Evolutionary conservation across 2,797 vertebrate genomes (phyloP), one percentile per base, ranked within the genome.

Genomic region (Lateolabrax maculatus): DNA sequence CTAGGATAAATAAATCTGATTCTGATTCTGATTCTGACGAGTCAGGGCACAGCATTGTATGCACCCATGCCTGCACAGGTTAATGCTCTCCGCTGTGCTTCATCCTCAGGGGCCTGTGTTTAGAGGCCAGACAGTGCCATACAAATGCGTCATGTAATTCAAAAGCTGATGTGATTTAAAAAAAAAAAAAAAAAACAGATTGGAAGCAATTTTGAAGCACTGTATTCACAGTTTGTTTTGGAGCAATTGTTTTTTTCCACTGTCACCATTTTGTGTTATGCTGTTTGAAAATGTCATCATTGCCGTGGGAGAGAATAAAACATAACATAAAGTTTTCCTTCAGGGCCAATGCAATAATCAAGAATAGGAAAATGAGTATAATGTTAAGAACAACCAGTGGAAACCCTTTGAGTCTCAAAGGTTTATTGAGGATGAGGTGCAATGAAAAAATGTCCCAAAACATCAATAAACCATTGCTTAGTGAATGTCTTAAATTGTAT

Each of bases 221-320:
- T 75, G 80, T 81, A 87, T 89, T 90, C 85, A 87, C 27, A 58
- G 49, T 67, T 90, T 84, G 64, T 71, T 88, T 88, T 70, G 62
- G 25, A 77, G 60, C 61, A 76, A 75, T 77, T 68, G 67, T 80
- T 85, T 90, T n/a, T 79, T 46, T 56, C 39, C 48, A 68, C 49
- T 58, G 69, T 86, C 75, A 37, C 68, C 9, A 0, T 78, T 87
- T 83, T 68, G 16, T 64, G 41, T 70, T 44, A 6, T 57, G 66
- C 41, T 43, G 63, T 80, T 81, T 81, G 46, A 80, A 80, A 84
- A 83, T 87, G 82, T 80, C 80, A 82, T 77, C 68, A 52, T 83
- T 3, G 68, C 84, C 60, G 56, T 53, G 58, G 55, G 80, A 74
- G 36, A 71, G 64, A 86, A 67, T 57, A 23, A 66, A 72, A 61